These are phyloP conservation scores for Prionailurus viverrinus DNA, from an alignment of 2,113 vertebrate genomes.

Conservation along the genomic window DNA sequence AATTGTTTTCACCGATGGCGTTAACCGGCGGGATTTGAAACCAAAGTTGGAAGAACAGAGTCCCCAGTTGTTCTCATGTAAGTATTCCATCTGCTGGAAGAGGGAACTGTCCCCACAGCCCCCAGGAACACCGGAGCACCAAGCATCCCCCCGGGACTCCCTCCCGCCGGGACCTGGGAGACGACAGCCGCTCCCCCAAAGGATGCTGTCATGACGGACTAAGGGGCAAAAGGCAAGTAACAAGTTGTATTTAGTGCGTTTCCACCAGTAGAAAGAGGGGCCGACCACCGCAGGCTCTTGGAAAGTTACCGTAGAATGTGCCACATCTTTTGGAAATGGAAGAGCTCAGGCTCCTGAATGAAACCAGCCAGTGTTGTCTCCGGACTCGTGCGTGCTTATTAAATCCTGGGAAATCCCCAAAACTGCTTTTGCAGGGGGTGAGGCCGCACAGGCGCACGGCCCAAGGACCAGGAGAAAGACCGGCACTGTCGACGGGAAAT, in stretches of 20 bases:
- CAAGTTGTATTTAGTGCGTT: not conserved
- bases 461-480: accelerated
- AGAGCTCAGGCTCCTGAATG: not conserved
- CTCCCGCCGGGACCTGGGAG: not conserved
- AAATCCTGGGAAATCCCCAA: not conserved
- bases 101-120: not conserved
- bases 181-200: accelerated
- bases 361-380: not conserved
- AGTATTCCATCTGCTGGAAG: not conserved
- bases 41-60: slow-evolving; percentile 30
- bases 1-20: slow-evolving; percentile 71
- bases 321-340: slow-evolving; percentile 19
- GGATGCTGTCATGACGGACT: accelerated
- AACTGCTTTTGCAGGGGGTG: not conserved
- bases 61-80: not conserved
- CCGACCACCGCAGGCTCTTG: not conserved
- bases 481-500: accelerated
- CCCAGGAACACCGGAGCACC: not conserved
- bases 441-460: accelerated
- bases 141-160: not conserved
- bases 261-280: not conserved
- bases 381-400: not conserved
- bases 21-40: slow-evolving; percentile 39
- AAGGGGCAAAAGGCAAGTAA: not conserved
- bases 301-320: not conserved